Evolutionary conservation across 1,140 invertebrate species (phyloP), one percentile per base, ranked within the genome.

Genomic region (Drosophila sturtevanti): DNA sequence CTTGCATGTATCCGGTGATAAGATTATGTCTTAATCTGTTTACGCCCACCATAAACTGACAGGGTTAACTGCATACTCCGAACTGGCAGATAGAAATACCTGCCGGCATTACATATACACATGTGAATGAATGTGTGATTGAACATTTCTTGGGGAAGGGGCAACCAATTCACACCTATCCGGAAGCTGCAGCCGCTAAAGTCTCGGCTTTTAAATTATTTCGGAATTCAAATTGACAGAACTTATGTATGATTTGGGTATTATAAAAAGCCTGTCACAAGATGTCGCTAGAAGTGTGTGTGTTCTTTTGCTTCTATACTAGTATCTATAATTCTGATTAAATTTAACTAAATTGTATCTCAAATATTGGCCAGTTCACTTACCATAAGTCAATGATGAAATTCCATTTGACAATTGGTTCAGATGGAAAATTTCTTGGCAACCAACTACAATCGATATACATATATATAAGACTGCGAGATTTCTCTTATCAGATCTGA

Each of bases 371-470:
- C 14, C 51, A 38, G 18, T 48, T 5, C 41, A 54, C 16, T 70
- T 78, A 72, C 61, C 59, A 16, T 38, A 37, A 21, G 1, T 35
- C 58, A 18, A 44, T 63, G 31, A 38, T 52, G 51, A 48, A 61
- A 59, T 52, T 48, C 21, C 64, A 62, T 56, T 56, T 77, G 58
- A 27, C n/a, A 55, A 14, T 38, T 31, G 27, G 4, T 31, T 31
- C 37, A 62, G 31, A 38, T 72, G 79, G 79, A 81, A 81, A 81
- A 81, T 51, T 77, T 81, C 79, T 70, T 64, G 54, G 14, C 48
- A 60, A 41, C 48, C 56, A 14, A n/a, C n/a, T 10, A 18, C 14
- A 6, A 18, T 34, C 4, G 54, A 31, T 9, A 35, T 34, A 9
- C 21, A 56, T 27, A 31, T 9, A 35, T 34, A 9, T 48, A 56